Evolutionary conservation across 2,888 invertebrate species (phyloP), one percentile per base, ranked within the genome.

Genomic region (Drosophila neoperkinsi): DNA sequence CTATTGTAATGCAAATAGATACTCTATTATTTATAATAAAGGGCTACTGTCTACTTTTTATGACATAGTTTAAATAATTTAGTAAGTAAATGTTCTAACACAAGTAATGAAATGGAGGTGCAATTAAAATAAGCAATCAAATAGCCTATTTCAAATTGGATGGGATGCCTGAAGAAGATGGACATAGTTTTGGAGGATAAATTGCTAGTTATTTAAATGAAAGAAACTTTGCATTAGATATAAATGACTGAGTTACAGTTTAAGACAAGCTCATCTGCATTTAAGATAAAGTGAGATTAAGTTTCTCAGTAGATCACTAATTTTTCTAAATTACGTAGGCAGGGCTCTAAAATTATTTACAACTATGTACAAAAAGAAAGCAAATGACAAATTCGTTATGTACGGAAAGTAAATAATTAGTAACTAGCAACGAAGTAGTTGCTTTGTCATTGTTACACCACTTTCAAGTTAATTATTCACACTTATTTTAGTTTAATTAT

Each of bases 41-140:
- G 30, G 33, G 9, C 25, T 46, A 4, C 28, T 79, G 11, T n/a
- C 62, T 60, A 53, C 78, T 60, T 56, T 51, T 25, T 6, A 11
- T 30, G n/a, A 7, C 16, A 2, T n/a, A 28, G 31, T 41, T 28
- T 51, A 41, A 56, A 51, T 52, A 46, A 11, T 28, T 18, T 6
- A 36, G 33, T 5, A 34, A 25, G 9, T 28, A 9, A n/a, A 56
- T 38, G 36, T 38, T 38, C 28, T 2, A 13, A 38, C 28, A 46
- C 46, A 16, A 13, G 7, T 13, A 21, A 4, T 21, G 21, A 7
- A 21, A 46, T 21, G 13, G 1, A 6, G 21, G 13, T 21, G 56
- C 55, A 59, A 67, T 57, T 51, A 52, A 52, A 57, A 28, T 65
- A 65, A 28, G 10, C n/a, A 55, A 49, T n/a, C 25, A 7, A 36